phyloP scores from a whole-genome alignment of 2,797 vertebrate genomes.

The Amblyraja radiata region DNA sequence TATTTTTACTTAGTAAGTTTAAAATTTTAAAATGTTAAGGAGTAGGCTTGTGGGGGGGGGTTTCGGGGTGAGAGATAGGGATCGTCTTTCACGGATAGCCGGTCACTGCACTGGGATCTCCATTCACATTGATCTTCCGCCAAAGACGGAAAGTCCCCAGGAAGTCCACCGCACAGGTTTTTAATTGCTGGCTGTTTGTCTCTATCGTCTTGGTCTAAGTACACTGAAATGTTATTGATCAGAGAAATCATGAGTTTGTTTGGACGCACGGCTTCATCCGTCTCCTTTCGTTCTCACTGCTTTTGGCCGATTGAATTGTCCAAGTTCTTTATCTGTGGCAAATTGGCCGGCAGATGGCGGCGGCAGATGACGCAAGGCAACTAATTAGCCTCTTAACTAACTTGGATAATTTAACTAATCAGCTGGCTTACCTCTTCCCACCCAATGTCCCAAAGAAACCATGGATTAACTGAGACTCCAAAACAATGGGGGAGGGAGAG shows the following conservation, averaged over 20 bases:
- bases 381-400: neutral
- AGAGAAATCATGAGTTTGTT: neutral
- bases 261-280: neutral
- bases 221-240: neutral
- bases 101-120: neutral
- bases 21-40: neutral
- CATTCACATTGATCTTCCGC: neutral
- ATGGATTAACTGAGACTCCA: neutral
- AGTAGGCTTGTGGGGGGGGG: neutral
- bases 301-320: neutral
- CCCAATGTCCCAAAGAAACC: no score
- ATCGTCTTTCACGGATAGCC: neutral
- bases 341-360: neutral
- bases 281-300: neutral
- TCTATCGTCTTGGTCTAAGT: neutral
- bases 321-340: neutral
- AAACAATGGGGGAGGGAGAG: neutral
- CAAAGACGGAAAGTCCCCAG: neutral
- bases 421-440: no score
- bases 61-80: neutral
- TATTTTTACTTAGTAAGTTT: slow-evolving; percentile 13
- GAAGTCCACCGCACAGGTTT: neutral
- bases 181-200: neutral
- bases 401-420: neutral
- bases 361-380: no score